Evolutionary conservation across 2,888 invertebrate genomes (phyloP).

Genomic region (Cosmia pyralina): DNA sequence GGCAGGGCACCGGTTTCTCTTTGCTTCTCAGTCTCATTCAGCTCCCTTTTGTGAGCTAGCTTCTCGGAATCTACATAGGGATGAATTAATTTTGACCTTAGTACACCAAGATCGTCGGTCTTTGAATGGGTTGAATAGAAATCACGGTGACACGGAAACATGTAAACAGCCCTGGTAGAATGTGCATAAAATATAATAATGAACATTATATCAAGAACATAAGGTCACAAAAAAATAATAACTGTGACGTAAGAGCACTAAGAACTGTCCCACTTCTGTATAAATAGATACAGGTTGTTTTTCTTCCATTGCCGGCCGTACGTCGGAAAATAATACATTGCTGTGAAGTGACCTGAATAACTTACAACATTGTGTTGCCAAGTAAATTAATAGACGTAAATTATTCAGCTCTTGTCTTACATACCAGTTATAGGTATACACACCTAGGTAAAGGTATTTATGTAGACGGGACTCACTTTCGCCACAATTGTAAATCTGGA

Average conservation of each 20-base stretch:
- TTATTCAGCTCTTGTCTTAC: slow-evolving; percentile 46
- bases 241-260: slow-evolving; percentile 29
- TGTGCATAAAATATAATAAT: slow-evolving; percentile 8
- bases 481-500: slow-evolving; percentile 41
- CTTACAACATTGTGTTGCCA: slow-evolving; percentile 43
- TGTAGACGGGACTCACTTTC: slow-evolving; percentile 13
- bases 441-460: slow-evolving; percentile 24
- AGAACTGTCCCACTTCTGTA: slow-evolving; percentile 43
- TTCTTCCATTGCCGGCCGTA: slow-evolving; percentile 40
- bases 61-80: too few species aligned
- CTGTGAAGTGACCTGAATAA: slow-evolving; percentile 53
- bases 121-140: not conserved
- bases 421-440: not conserved
- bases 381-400: slow-evolving; percentile 49
- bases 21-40: too few species aligned
- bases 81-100: too few species aligned
- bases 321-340: slow-evolving; percentile 48
- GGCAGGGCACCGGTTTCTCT: too few species aligned
- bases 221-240: slow-evolving; percentile 18
- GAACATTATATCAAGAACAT: slow-evolving; percentile 3
- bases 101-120: too few species aligned
- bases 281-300: slow-evolving; percentile 38
- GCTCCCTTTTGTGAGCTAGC: too few species aligned
- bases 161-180: not conserved
- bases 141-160: too few species aligned